Conservation (phyloP, 2,888 invertebrate genomes). For the Drosophila formosana region DNA sequence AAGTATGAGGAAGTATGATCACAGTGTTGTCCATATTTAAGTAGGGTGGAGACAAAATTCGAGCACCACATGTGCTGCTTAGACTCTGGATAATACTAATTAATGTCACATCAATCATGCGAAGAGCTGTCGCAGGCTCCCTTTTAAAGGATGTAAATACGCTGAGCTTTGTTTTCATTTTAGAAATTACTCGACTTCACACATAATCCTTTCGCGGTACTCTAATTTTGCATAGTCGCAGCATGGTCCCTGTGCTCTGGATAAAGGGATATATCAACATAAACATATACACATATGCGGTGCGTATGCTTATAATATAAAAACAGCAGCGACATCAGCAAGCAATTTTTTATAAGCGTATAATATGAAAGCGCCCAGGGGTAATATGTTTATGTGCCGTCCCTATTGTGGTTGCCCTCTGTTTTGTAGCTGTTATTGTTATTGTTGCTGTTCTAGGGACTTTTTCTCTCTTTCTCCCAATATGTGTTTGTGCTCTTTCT, state of each 20-base stretch:
- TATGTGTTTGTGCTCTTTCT: conserved; percentile 3
- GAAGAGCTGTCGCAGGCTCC: conserved; percentile 8
- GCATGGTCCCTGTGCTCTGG: conserved; percentile 17
- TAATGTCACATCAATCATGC: conserved; percentile 59
- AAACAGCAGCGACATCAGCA: conserved; percentile 24
- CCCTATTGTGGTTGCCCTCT: conserved; percentile 23
- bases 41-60: conserved; percentile 8
- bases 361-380: conserved; percentile 65
- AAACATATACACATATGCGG: background rate
- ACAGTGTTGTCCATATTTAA: background rate
- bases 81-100: conserved; percentile 45
- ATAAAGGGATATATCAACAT: conserved; percentile 13
- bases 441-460: conserved; percentile 11
- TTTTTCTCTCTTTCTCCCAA: background rate
- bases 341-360: conserved; percentile 49
- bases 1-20: background rate
- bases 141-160: conserved; percentile 18
- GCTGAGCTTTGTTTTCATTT: conserved; percentile 38
- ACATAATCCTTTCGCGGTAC: conserved; percentile 47
- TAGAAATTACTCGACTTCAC: conserved; percentile 46
- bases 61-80: conserved; percentile 7
- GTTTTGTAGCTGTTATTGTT: conserved; percentile 8
- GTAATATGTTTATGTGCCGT: conserved; percentile 60
- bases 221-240: conserved; percentile 30
- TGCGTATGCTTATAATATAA: conserved; percentile 1